Evolutionary conservation across 2,113 vertebrate species (phyloP).

Genomic region (Petrocephalus microphthalmus): DNA sequence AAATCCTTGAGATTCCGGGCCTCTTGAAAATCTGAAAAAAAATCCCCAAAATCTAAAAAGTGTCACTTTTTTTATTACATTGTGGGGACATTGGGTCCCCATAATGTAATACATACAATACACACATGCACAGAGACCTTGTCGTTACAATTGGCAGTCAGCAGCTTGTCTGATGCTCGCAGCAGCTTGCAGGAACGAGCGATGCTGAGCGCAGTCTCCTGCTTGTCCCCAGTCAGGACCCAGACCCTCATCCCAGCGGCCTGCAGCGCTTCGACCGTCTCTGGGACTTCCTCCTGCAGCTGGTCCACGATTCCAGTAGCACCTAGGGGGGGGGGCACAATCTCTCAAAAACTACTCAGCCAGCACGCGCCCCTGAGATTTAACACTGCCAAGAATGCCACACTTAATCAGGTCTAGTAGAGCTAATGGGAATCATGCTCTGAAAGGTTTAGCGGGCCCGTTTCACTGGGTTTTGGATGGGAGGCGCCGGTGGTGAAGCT

Average conservation of each 20-base stretch:
- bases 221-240: slow-evolving; percentile 94
- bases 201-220: slow-evolving; percentile 88
- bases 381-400: not conserved
- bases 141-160: slow-evolving; percentile 66
- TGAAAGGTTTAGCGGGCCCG: not conserved
- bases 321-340: slow-evolving; percentile 54
- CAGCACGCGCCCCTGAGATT: not conserved
- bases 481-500: not conserved
- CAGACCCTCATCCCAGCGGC: slow-evolving; percentile 83
- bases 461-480: too few relatives aligned
- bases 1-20: too few relatives aligned
- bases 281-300: slow-evolving; percentile 86
- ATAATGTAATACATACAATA: too few relatives aligned
- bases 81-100: too few relatives aligned
- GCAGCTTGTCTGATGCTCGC: slow-evolving; percentile 65
- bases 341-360: not conserved
- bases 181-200: slow-evolving; percentile 82
- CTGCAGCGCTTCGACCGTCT: slow-evolving; percentile 79
- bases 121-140: slow-evolving; percentile 53
- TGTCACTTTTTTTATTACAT: too few relatives aligned
- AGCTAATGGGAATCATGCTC: not conserved
- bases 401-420: not conserved
- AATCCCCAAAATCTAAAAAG: too few relatives aligned
- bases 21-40: too few relatives aligned
- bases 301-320: slow-evolving; percentile 88